A percentile compares a stretch with the other conserved stretches of the same genome.
Evolutionary conservation across 1,140 invertebrate species (phyloP).

Genomic region (Scaptomyza graminum): DNA sequence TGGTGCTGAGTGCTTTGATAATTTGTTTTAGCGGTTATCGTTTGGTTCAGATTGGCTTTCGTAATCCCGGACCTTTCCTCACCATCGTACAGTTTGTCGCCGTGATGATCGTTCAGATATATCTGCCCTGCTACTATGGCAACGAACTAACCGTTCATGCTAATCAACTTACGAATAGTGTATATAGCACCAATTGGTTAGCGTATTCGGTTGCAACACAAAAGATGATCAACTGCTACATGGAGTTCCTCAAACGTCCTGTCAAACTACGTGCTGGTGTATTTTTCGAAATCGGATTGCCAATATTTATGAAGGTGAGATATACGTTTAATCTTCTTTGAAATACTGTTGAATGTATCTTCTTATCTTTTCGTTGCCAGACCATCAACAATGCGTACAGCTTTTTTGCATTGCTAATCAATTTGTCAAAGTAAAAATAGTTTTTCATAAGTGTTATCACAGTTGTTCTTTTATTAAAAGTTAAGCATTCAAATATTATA

Average conservation of each 20-base stretch:
- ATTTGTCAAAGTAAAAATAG: conserved; percentile 61
- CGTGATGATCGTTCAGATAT: conserved; percentile 74
- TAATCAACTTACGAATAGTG: conserved; percentile 54
- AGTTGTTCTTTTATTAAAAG: too few relatives aligned
- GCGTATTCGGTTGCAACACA: conserved; percentile 61
- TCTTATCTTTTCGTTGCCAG: conserved; percentile 31
- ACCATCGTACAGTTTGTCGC: conserved; percentile 66
- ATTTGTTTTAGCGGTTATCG: conserved; percentile 74
- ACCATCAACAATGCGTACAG: conserved; percentile 79
- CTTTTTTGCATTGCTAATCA: conserved; percentile 72
- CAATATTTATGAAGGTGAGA: conserved; percentile 73
- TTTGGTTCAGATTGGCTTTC: conserved; percentile 61
- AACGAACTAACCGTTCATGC: conserved; percentile 70
- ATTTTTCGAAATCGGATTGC: conserved; percentile 75
- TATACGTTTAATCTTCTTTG: too few relatives aligned
- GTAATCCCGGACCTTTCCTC: conserved; percentile 61
- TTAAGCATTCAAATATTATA: not conserved
- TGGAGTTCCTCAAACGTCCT: conserved; percentile 70
- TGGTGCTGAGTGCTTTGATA: conserved; percentile 72
- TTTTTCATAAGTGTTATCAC: too few relatives aligned
- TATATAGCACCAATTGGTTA: conserved; percentile 71
- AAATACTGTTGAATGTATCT: not conserved
- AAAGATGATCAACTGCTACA: conserved; percentile 71
- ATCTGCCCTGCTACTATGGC: conserved; percentile 73
- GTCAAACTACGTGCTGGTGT: conserved; percentile 64